phyloP scores from a whole-genome alignment of 1,140 invertebrate species.

The Zaprionus ornatus region DNA sequence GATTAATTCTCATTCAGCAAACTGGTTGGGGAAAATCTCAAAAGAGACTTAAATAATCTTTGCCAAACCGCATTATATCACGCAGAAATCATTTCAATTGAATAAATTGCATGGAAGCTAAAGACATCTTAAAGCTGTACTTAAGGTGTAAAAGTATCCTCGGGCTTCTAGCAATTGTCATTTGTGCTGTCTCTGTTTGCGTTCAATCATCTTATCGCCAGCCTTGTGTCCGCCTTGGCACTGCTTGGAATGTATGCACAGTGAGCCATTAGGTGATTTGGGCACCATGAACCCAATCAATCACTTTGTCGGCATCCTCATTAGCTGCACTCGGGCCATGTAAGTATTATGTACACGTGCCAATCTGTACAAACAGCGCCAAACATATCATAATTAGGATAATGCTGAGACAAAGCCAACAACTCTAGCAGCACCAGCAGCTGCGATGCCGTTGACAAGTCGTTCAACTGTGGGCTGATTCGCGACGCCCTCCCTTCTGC shows the following conservation, averaged over 20 bases:
- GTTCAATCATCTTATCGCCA: not conserved
- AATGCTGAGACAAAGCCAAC: constrained; percentile 50
- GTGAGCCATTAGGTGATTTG: not conserved
- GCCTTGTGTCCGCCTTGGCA: not conserved
- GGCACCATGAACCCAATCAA: constrained; percentile 12
- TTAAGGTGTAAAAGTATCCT: not conserved
- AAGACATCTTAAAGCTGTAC: not conserved
- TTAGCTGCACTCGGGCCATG: constrained; percentile 22
- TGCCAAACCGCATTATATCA: not conserved
- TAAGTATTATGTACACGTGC: constrained; percentile 32
- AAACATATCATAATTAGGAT: constrained; percentile 68
- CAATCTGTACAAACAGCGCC: constrained; percentile 32
- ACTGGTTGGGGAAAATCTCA: not conserved
- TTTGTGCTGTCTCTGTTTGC: not conserved
- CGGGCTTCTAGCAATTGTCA: not conserved
- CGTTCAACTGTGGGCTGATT: constrained; percentile 51
- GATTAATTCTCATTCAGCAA: not conserved
- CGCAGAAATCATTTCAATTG: not conserved
- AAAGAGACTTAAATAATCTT: not conserved
- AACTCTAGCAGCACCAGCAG: constrained; percentile 9
- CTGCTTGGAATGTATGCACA: not conserved
- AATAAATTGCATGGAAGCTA: not conserved
- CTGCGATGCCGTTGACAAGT: constrained; percentile 39
- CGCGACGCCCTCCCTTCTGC: constrained; percentile 12
- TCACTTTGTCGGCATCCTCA: constrained; percentile 21